Evolutionary conservation across 2,113 vertebrate genomes (phyloP).

Genomic region (Serranochromis macrocephalus): DNA sequence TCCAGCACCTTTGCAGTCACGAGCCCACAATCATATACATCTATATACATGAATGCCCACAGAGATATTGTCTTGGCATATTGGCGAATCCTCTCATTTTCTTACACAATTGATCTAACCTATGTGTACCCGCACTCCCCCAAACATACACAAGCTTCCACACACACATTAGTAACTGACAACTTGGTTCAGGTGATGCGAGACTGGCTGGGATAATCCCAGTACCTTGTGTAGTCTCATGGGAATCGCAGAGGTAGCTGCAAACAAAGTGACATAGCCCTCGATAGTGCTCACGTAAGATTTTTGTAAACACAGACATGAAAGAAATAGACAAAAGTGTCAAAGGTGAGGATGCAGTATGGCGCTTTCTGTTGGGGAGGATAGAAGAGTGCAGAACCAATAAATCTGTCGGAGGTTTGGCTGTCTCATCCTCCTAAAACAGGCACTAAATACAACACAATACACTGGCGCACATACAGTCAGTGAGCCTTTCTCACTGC

Average conservation of each 20-base stretch:
- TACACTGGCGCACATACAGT: neutral
- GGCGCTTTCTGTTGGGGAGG: neutral
- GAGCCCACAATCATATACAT: neutral
- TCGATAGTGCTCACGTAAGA: neutral
- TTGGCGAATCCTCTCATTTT: neutral
- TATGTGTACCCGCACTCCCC: neutral
- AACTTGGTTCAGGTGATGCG: constrained; percentile 34
- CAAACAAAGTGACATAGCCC: constrained; percentile 19
- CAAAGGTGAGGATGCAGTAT: neutral
- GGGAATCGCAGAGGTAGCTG: constrained; percentile 24
- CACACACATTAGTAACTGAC: constrained; percentile 23
- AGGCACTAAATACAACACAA: constrained; percentile 19
- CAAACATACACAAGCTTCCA: neutral
- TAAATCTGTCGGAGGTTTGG: constrained; percentile 38
- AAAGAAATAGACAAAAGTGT: neutral
- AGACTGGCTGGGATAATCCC: constrained; percentile 44
- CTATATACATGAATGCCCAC: neutral
- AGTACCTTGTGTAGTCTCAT: constrained; percentile 3
- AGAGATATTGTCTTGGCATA: neutral
- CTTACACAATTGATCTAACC: neutral
- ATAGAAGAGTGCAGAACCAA: constrained; percentile 40
- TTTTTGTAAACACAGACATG: constrained; percentile 21
- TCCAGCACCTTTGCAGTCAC: neutral
- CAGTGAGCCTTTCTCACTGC: neutral
- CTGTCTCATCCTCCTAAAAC: constrained; percentile 37